These are phyloP conservation scores for Papilio demoleus DNA, from an alignment of 2,888 invertebrate species.

Conservation along the genomic window DNA sequence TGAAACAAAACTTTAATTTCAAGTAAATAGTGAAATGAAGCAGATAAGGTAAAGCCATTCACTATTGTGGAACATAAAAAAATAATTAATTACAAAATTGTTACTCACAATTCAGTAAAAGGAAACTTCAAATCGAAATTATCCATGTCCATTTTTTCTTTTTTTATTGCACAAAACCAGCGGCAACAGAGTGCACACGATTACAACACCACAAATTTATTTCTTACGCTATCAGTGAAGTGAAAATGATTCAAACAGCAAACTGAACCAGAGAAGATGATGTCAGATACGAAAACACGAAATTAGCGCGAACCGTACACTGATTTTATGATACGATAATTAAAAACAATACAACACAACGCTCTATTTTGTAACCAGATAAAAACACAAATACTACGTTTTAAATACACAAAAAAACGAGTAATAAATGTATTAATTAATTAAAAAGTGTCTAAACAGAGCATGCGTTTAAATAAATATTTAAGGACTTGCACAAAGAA, in stretches of 20 bases:
- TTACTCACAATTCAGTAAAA: constrained; percentile 56
- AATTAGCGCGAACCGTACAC: constrained; percentile 64
- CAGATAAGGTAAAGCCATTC: neutral
- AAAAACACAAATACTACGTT: constrained; percentile 45
- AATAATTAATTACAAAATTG: constrained; percentile 6
- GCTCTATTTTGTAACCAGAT: constrained; percentile 48
- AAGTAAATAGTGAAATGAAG: neutral
- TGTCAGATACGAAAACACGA: constrained; percentile 65
- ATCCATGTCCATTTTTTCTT: constrained; percentile 51
- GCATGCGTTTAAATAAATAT: constrained; percentile 16
- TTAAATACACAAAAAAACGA: neutral
- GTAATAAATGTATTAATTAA: neutral
- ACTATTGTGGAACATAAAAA: neutral
- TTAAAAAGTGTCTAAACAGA: neutral
- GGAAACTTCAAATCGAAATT: constrained; percentile 54
- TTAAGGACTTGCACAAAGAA: constrained; percentile 32
- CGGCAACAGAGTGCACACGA: constrained; percentile 28
- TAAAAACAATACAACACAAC: constrained; percentile 46
- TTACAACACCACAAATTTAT: constrained; percentile 53
- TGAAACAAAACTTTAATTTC: neutral
- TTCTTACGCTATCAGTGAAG: constrained; percentile 54
- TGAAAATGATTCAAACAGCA: constrained; percentile 65
- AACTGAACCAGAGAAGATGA: constrained; percentile 62
- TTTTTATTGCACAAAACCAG: constrained; percentile 36
- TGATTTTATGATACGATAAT: constrained; percentile 57